Percentiles rank a stretch among this genome's conserved stretches.
Evolutionary conservation across 2,113 vertebrate genomes (phyloP).

Genomic region (Passerina amoena): DNA sequence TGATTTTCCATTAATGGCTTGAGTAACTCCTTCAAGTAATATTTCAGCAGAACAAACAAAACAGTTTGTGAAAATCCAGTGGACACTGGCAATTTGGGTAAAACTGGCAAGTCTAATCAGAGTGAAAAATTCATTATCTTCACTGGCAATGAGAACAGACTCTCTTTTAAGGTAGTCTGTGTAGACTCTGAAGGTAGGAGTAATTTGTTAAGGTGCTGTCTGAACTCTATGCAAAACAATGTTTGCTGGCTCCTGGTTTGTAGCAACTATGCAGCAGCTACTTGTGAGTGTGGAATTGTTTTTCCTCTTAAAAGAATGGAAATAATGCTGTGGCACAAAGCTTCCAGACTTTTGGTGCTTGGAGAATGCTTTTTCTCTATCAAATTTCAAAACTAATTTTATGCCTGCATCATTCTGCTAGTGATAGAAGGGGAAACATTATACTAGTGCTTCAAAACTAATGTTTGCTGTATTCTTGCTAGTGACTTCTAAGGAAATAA

Average conservation of each 20-base stretch:
- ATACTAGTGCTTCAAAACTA: neutral
- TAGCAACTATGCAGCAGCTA: neutral
- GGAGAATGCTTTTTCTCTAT: neutral
- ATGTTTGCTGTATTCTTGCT: neutral
- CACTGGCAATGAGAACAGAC: neutral
- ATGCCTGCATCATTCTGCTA: neutral
- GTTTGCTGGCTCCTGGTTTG: neutral
- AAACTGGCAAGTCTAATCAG: neutral
- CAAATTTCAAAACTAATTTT: neutral
- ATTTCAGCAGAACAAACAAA: neutral
- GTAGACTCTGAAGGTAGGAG: neutral
- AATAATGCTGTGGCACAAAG: neutral
- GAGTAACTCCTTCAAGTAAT: neutral
- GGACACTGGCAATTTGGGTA: neutral
- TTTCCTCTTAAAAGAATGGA: neutral
- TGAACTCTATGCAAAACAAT: slow-evolving; percentile 10
- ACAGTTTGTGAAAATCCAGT: neutral
- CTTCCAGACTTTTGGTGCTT: neutral
- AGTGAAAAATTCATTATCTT: neutral
- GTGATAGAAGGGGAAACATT: neutral
- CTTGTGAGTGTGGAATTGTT: neutral
- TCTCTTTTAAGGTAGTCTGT: neutral
- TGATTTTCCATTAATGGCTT: neutral
- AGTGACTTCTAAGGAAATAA: neutral
- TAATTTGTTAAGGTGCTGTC: neutral